Percentiles rank a stretch among this genome's conserved stretches.
These are phyloP conservation scores for Aselliscus stoliczkanus DNA, from an alignment of 2,797 vertebrate genomes.

Conservation along the genomic window DNA sequence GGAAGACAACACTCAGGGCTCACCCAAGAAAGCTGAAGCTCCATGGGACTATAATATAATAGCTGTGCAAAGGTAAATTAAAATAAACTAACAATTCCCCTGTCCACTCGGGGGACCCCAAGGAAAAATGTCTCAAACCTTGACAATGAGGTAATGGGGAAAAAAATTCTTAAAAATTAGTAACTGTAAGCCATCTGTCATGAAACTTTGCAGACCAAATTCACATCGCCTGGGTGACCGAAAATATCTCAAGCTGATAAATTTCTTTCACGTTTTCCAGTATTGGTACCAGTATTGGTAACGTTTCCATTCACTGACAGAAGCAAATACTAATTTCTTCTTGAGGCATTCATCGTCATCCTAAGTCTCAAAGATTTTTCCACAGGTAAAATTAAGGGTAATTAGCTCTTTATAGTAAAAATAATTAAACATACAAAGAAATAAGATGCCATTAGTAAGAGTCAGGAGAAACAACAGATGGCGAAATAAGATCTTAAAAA, in stretches of 20 bases:
- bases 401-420: constrained; percentile 2
- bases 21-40: neutral
- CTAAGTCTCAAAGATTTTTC: neutral
- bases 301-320: neutral
- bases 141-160: neutral
- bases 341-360: neutral
- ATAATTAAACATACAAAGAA: neutral
- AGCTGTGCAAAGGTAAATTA: neutral
- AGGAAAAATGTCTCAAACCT: neutral
- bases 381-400: neutral
- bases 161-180: neutral
- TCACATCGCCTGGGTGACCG: neutral
- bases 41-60: neutral
- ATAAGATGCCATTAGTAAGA: neutral
- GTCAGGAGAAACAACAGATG: neutral
- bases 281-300: neutral
- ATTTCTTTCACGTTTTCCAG: neutral
- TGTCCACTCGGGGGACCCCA: neutral
- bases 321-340: constrained; percentile 3
- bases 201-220: neutral
- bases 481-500: neutral
- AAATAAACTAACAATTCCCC: neutral
- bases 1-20: neutral
- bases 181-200: neutral
- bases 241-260: neutral